Conservation (phyloP, 2,888 invertebrate species). For the Chelonus formosanus region DNA sequence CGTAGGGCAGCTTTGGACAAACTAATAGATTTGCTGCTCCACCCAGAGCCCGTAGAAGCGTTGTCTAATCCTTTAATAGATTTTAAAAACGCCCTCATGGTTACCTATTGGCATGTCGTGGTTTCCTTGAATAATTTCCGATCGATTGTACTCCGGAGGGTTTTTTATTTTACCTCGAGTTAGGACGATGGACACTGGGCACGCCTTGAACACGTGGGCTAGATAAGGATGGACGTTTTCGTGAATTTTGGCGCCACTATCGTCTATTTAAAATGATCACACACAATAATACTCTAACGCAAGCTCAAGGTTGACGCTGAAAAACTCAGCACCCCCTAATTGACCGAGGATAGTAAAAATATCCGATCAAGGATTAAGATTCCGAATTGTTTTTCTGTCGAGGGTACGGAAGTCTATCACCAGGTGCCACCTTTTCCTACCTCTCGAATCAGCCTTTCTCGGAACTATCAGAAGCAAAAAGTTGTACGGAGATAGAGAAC, state of each 20-base stretch:
- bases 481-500: no score
- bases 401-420: no score
- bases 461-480: no score
- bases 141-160: constrained; percentile 12
- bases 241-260: no score
- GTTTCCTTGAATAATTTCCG: constrained; percentile 29
- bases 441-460: no score
- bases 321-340: no score
- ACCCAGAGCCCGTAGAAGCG: neutral
- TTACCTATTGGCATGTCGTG: constrained; percentile 38
- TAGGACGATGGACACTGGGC: neutral
- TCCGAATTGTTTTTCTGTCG: no score
- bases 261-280: no score
- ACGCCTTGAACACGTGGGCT: neutral
- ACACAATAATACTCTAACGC: neutral
- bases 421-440: no score
- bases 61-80: constrained; percentile 35
- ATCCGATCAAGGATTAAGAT: no score
- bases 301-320: neutral
- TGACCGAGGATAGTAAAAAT: no score
- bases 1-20: constrained; percentile 16
- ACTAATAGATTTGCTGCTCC: constrained; percentile 6
- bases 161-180: constrained; percentile 22
- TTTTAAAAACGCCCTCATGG: constrained; percentile 42
- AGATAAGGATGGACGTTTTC: no score